Percentiles rank a stretch among this genome's conserved stretches.
These are phyloP conservation scores for Acleris literana DNA, from an alignment of 2,888 invertebrate genomes.

Conservation along the genomic window DNA sequence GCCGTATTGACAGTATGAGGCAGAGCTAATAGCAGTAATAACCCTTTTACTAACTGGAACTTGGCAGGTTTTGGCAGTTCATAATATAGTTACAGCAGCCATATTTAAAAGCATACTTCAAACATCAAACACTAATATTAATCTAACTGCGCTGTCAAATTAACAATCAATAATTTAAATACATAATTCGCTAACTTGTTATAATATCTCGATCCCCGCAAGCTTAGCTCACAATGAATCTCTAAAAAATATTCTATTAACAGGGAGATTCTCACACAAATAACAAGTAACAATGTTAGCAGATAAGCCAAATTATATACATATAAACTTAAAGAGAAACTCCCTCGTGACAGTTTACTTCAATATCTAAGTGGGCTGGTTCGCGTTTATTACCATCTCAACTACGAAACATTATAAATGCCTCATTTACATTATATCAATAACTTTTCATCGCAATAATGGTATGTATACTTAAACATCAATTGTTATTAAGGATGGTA, in stretches of 20 bases:
- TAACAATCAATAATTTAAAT: constrained; percentile 41
- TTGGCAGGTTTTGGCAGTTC: too few relatives aligned
- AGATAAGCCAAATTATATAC: constrained; percentile 4
- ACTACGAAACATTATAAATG: too few relatives aligned
- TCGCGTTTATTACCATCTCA: not conserved
- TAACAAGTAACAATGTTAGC: not conserved
- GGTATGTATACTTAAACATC: too few relatives aligned
- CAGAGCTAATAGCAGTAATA: too few relatives aligned
- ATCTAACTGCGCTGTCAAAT: constrained; percentile 43
- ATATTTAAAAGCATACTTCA: constrained; percentile 19
- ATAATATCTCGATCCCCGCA: constrained; percentile 14
- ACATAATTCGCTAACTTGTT: constrained; percentile 2
- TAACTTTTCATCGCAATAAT: too few relatives aligned
- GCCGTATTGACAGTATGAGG: too few relatives aligned
- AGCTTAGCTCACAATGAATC: constrained; percentile 29
- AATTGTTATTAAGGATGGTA: too few relatives aligned
- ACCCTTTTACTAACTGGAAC: too few relatives aligned
- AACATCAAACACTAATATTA: constrained; percentile 41
- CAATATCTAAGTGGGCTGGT: constrained; percentile 4
- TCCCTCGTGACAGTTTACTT: not conserved
- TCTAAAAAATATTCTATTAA: constrained; percentile 9
- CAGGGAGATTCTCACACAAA: constrained; percentile 7
- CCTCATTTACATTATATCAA: too few relatives aligned
- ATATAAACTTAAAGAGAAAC: not conserved
- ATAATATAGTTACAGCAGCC: too few relatives aligned